Base-by-base conservation (phyloP, 2,888 invertebrate species). In the Podabrus alpinus region DNA sequence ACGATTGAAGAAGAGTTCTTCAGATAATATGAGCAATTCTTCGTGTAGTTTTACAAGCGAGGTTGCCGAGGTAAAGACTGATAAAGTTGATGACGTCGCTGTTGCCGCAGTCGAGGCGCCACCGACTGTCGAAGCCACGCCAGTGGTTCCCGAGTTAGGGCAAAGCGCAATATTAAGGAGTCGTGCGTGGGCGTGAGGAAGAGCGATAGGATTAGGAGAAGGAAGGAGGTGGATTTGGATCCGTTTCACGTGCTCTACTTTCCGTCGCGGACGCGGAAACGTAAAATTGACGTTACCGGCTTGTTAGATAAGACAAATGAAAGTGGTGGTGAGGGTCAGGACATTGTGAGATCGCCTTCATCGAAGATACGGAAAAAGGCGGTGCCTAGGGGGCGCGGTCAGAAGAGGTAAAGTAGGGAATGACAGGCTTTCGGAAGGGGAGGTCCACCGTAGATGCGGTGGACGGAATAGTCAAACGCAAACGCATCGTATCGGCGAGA, bases 1-100 rank as follows among this genome's bases (percentile, higher is more conserved):
- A 4, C 89, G 92, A 82, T 87, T 90, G 84, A 92, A 92, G 81
- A 92, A 92, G 83, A 87, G 86, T 79, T 87, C 87, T 66, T 87
- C 87, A 0, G 87, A 87, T 64, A 87, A 87, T 74, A 85, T 85
- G 77, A 86, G 86, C 74, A 85, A 85, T 29, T 86, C 86, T 13
- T 85, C 86, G 24, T 85, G 84, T 66, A 87, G 87, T 77, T 87
- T 87, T 74, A 87, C 86, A 10, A 87, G 87, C 77, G 87, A 87
- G 75, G 82, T 79, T 68, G 75, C 77, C 16, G 84, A 84, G 69
- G 59, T 82, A 81, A 84, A 84, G 82, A 82, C 83, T 81, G 83
- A 84, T 19, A 77, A 81, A 61, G 75, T 76, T 73, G 74, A 61
- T n/a, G 59, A 59, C 25, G 16, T 24, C 15, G 2, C 61, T 60